Conservation (phyloP, 2,888 invertebrate species). For the Brachylomia viminalis region DNA sequence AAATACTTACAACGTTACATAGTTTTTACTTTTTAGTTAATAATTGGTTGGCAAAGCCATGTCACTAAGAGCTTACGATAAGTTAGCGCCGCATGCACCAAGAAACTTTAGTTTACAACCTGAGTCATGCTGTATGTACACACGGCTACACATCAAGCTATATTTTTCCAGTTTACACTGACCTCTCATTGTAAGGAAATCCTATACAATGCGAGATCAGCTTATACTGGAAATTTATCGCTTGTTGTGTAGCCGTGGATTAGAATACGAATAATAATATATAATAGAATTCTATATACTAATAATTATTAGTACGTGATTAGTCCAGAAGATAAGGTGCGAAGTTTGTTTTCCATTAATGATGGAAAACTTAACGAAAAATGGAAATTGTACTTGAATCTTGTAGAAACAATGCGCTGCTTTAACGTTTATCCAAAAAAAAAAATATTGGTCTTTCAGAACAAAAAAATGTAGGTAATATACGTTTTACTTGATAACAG, state of each 20-base stretch:
- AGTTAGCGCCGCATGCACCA: constrained; percentile 16
- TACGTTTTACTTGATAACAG: not conserved
- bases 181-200: no score
- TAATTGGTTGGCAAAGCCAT: no score
- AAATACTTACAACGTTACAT: not conserved
- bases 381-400: not conserved
- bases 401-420: not conserved
- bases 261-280: no score
- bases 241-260: no score
- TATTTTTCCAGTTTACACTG: no score
- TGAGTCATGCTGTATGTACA: constrained; percentile 9
- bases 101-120: constrained; percentile 17
- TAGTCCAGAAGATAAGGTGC: not conserved
- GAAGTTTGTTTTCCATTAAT: not conserved
- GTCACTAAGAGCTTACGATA: constrained; percentile 19
- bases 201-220: no score
- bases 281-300: no score
- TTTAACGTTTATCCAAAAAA: no score
- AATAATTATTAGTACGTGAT: no score
- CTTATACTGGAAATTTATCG: no score
- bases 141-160: no score
- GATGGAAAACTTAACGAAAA: not conserved
- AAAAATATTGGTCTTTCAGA: not conserved
- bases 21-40: not conserved
- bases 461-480: not conserved